Percentiles rank a stretch among this genome's conserved stretches.
Conservation (phyloP, 2,797 vertebrate species). For the Xenentodon cancila region DNA sequence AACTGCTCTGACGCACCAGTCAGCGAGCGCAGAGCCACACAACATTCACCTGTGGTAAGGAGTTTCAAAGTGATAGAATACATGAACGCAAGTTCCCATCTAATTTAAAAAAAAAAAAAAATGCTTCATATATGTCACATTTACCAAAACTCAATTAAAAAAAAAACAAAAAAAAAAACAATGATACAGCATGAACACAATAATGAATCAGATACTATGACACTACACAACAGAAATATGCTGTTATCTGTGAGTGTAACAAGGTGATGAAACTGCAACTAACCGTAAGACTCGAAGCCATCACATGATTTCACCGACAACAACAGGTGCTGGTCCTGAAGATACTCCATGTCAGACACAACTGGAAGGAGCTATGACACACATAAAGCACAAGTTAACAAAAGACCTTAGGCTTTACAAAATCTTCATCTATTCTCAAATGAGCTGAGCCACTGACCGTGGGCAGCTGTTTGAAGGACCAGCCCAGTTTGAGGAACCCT, state of each 20-base stretch:
- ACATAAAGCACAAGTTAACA: conserved; percentile 22
- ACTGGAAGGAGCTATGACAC: conserved; percentile 79
- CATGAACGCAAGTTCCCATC: not conserved
- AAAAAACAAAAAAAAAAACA: too few species aligned
- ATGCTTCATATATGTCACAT: not conserved
- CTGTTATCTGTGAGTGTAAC: too few species aligned
- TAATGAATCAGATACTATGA: too few species aligned
- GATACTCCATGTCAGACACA: conserved; percentile 81
- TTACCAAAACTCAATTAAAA: too few species aligned
- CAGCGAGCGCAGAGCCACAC: conserved; percentile 80
- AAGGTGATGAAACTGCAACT: conserved; percentile 26
- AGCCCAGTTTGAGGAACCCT: conserved; percentile 86
- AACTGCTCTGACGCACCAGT: conserved; percentile 77
- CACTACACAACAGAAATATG: too few species aligned
- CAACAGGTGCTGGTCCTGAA: conserved; percentile 85
- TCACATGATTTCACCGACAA: conserved; percentile 87
- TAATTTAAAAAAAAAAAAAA: not conserved
- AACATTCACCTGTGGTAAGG: conserved; percentile 82
- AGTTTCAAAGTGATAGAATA: not conserved
- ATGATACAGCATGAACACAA: too few species aligned
- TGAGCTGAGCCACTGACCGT: conserved; percentile 71
- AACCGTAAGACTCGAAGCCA: conserved; percentile 88
- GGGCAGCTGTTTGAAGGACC: conserved; percentile 86
- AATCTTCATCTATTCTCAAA: not conserved
- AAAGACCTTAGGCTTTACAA: not conserved